Base-by-base conservation (phyloP, 2,888 invertebrate genomes). In the Lasioglossum leucozonium region DNA sequence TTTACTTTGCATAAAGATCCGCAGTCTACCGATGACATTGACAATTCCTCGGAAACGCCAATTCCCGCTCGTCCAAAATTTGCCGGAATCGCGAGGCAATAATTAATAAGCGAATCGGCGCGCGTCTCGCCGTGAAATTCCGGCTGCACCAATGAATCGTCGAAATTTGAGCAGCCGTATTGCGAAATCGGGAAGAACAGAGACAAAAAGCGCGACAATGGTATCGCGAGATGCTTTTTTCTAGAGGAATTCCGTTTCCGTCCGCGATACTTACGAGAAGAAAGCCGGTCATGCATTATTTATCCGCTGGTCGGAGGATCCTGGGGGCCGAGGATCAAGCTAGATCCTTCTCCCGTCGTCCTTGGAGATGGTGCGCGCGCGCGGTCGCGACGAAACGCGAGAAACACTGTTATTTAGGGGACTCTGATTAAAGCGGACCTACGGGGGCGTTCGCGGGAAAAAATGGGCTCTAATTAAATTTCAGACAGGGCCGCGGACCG, bases 261-360 rank as follows among this genome's bases (percentile, higher is more conserved):
- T 26, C 51, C 10, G 69, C 16, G 73, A 73, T 16, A 47, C 13
- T 47, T 79, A 69, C 22, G 26, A 42, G 37, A 47, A 11, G 58
- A 51, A 65, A 44, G 55, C 16, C n/a, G 26, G 75, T 85, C 79
- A 72, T 82, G 78, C 75, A 79, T 85, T 79, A 85, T 85, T 85
- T 85, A 85, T 79, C 10, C 47, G 47, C 30, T n/a, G 30, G 37
- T 71, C 16, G 62, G 37, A 51, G 74, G n/a, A 75, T 26, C 79
- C 47, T 47, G 47, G 75, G 44, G 62, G 72, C 47, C 2, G 69
- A 67, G 74, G 65, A 82, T 82, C 84, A 71, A 69, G 62, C 40
- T 69, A 47, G 73, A 71, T 81, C 81, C 81, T 73, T 30, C 47
- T n/a, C 72, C 72, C 67, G 65, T 80, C 72, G 51, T 26, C 13